Base-by-base conservation (phyloP, 2,888 invertebrate species). In the Ophion ventricosus region DNA sequence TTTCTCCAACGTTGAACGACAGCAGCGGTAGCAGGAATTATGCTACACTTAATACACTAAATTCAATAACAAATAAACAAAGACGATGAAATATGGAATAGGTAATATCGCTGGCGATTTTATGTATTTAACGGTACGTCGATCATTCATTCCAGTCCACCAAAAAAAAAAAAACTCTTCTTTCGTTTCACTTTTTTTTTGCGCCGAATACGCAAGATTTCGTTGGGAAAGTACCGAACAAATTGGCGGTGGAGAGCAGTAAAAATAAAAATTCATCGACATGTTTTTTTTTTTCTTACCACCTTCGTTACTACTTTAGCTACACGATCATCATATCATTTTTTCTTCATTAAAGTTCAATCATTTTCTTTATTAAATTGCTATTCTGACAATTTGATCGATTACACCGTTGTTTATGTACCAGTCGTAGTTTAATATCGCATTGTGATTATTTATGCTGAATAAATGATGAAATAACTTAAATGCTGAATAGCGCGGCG, bases 41-140 rank as follows among this genome's bases (percentile, higher is more conserved):
- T 29, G 67, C 73, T 49, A 70, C 74, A 70, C 69, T 23, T 75
- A 83, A 83, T 64, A 56, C 78, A 70, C 72, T 83, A 69, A 79
- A 83, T 70, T 79, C 69, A 83, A 83, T 79, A 84, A 67, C 75
- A 49, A 89, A 89, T 87, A 88, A 87, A 88, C 84, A 82, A 85
- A 86, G 59, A 77, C 61, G 64, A 66, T 70, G 80, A 80, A 56
- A 85, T 61, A 85, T 76, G 72, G 80, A 85, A 85, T 82, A 79
- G 86, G 85, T 89, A 87, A 91, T 90, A 89, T 93, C 90, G 92
- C 91, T 91, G 92, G 91, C 92, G 91, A 92, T 92, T 90, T 91
- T 90, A 91, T 90, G 88, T 90, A 90, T 90, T 91, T 89, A 90
- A 90, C 87, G 87, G 88, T 89, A 88, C 88, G 88, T 88, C 87